These are phyloP conservation scores for Melanotaenia boesemani DNA, from an alignment of 2,797 vertebrate species.

Conservation along the genomic window DNA sequence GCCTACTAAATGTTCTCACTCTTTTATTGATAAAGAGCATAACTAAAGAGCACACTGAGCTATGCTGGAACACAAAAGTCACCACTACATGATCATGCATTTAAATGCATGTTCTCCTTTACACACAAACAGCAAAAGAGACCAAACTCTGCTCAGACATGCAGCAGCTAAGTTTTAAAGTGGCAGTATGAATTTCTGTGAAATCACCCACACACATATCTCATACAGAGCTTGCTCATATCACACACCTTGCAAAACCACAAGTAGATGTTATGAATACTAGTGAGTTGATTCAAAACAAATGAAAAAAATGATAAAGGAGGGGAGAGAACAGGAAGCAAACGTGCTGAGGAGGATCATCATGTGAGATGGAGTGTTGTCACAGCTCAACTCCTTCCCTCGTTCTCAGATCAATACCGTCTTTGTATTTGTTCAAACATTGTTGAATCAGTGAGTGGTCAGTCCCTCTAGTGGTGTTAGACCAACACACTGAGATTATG, in stretches of 20 bases:
- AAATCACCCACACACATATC: conserved; percentile 37
- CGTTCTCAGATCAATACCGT: conserved; percentile 67
- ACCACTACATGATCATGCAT: conserved; percentile 4
- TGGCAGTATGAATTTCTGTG: conserved; percentile 46
- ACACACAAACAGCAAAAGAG: conserved; percentile 39
- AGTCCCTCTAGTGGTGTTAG: conserved; percentile 73
- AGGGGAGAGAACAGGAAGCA: conserved; percentile 19
- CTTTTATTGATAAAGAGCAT: conserved; percentile 20
- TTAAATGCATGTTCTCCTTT: conserved; percentile 19
- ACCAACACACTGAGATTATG: conserved; percentile 15
- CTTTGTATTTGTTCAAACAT: conserved; percentile 60
- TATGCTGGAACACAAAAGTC: conserved; percentile 27
- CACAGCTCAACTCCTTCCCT: conserved; percentile 53
- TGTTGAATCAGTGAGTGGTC: conserved; percentile 42
- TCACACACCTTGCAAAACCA: conserved; percentile 44
- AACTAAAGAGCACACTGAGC: conserved; percentile 7
- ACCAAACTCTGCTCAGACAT: conserved; percentile 53
- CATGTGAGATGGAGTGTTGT: conserved; percentile 59
- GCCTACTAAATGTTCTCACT: conserved; percentile 24
- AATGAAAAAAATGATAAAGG: conserved; percentile 50
- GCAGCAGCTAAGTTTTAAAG: conserved; percentile 69
- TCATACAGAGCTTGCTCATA: conserved; percentile 26
- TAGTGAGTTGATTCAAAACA: conserved; percentile 67
- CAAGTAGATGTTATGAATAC: conserved; percentile 50
- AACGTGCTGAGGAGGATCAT: conserved; percentile 50